Evolutionary conservation across 2,888 invertebrate species (phyloP), one percentile per base, ranked within the genome.

Genomic region (Scaptomyza parva): DNA sequence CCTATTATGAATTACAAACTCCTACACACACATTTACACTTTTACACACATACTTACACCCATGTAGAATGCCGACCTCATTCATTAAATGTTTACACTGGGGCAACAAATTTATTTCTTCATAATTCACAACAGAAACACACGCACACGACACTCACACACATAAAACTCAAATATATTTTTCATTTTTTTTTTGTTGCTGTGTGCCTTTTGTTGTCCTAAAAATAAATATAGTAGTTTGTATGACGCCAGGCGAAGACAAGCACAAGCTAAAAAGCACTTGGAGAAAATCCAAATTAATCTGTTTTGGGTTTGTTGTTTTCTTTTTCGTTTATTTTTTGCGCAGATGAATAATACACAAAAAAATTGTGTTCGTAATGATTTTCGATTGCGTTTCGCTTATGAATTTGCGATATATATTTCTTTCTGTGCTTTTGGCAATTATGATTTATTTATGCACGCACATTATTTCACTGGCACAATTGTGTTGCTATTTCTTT

Each of bases 281-380:
- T 86, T 83, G 86, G 81, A 83, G 86, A 86, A 83, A 83, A 68
- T 80, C 74, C 80, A 76, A 82, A 67, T 50, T 65, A 65, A 55
- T 35, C 54, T 70, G 39, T 52, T 60, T 63, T 51, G 17, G 37
- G 37, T 37, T 37, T 35, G 7, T 14, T 35, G 14, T 5, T 5
- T 6, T 14, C 17, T n/a, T 12, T n/a, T 40, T 47, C n/a, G n/a
- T 47, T 45, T 51, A 41, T 26, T 40, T 74, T 70, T 48, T 37
- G 75, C 74, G 62, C 65, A 73, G 22, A 40, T 70, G 54, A 60
- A 53, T 68, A 63, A 54, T 20, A 62, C 30, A 45, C 18, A 37
- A 9, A 33, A 37, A 28, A 35, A 20, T 43, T 44, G 51, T 71
- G 62, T 72, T 59, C 61, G 53, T 69, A 64, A 70, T 70, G 43